phyloP scores from a whole-genome alignment of 2,113 vertebrate species.

The Aldabrachelys gigantea region DNA sequence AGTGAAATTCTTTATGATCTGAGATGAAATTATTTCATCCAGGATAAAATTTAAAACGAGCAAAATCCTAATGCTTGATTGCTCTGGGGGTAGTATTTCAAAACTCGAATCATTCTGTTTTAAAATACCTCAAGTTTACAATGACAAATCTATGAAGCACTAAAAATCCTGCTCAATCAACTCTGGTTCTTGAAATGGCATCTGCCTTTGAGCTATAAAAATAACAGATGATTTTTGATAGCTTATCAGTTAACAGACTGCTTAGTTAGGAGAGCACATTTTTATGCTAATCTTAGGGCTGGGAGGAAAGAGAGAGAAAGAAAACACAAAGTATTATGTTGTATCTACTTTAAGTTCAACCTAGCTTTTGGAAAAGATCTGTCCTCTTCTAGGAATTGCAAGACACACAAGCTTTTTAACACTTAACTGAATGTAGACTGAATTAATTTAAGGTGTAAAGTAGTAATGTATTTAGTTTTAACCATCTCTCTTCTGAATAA shows the following conservation, averaged over 20 bases:
- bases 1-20: conserved; percentile 69
- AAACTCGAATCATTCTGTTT: conserved; percentile 77
- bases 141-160: conserved; percentile 77
- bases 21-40: conserved; percentile 75
- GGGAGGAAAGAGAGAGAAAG: conserved; percentile 69
- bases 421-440: conserved; percentile 63
- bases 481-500: conserved; percentile 32
- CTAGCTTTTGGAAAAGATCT: conserved; percentile 66
- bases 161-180: conserved; percentile 84
- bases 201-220: conserved; percentile 88
- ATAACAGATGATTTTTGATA: conserved; percentile 90
- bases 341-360: conserved; percentile 70
- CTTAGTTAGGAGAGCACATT: conserved; percentile 87
- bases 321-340: conserved; percentile 69
- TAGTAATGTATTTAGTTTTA: conserved; percentile 53
- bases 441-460: conserved; percentile 66
- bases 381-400: conserved; percentile 69
- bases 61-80: conserved; percentile 75
- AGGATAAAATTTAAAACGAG: conserved; percentile 69
- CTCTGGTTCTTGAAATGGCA: conserved; percentile 84
- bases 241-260: conserved; percentile 88
- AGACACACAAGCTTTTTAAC: conserved; percentile 60
- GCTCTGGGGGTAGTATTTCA: conserved; percentile 79
- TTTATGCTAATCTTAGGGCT: conserved; percentile 85
- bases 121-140: conserved; percentile 84